A percentile compares a stretch with the other conserved stretches of the same genome.
These are phyloP conservation scores for Glomeris maerens DNA, from an alignment of 1,140 invertebrate species.

Conservation along the genomic window DNA sequence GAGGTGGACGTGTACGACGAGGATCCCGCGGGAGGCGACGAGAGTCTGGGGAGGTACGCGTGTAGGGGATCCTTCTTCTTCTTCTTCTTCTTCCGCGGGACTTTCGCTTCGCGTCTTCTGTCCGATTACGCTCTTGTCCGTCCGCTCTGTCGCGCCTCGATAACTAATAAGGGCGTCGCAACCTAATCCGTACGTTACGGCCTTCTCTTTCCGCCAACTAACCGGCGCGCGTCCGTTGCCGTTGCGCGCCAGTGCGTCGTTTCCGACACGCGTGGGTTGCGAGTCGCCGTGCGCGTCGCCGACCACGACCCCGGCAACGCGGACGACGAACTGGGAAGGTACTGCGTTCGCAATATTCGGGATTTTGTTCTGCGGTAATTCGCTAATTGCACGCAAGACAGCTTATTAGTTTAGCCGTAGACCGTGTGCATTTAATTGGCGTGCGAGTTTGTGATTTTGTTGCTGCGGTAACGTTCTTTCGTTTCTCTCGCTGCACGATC, in stretches of 20 bases:
- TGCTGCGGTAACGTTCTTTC: no score
- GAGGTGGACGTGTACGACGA: slow-evolving; percentile 21
- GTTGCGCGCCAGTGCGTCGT: slow-evolving; percentile 32
- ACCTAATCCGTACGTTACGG: no score
- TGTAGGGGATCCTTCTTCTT: slow-evolving; percentile 3
- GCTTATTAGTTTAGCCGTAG: no score
- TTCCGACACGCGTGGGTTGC: slow-evolving; percentile 48
- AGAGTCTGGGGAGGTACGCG: slow-evolving; percentile 20
- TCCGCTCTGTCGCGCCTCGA: no score
- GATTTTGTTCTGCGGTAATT: no score
- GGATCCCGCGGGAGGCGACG: slow-evolving; percentile 21
- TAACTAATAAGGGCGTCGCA: no score
- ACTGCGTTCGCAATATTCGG: slow-evolving; percentile 33
- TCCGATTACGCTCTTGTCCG: background rate
- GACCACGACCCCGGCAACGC: slow-evolving; percentile 68
- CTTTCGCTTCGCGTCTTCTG: background rate
- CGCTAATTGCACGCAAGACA: no score
- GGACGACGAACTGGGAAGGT: slow-evolving; percentile 70
- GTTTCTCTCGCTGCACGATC: no score
- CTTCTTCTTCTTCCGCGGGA: background rate
- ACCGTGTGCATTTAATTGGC: no score
- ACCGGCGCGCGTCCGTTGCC: no score
- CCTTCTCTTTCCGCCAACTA: no score
- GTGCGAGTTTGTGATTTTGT: no score
- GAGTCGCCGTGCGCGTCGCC: slow-evolving; percentile 55